These are phyloP conservation scores for Acromyrmex echinatior DNA, from an alignment of 1,140 invertebrate genomes.

Conservation along the genomic window DNA sequence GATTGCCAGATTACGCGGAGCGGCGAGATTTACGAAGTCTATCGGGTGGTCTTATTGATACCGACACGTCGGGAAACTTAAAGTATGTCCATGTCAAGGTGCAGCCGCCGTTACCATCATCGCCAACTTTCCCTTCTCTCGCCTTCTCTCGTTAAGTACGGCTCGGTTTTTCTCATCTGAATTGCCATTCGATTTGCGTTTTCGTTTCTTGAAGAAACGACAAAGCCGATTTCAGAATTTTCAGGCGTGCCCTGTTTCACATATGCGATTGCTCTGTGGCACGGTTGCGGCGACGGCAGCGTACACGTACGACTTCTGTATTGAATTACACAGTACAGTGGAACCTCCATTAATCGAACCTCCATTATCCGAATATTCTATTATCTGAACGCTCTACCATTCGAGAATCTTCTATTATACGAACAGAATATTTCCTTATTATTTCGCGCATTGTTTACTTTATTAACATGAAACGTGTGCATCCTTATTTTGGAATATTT, in stretches of 20 bases:
- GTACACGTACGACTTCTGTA: constrained; percentile 39
- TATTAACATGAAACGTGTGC: not conserved
- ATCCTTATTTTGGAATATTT: not conserved
- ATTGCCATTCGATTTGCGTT: constrained; percentile 23
- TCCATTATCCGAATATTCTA: constrained; percentile 54
- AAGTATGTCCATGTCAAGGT: constrained; percentile 45
- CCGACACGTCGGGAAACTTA: constrained; percentile 58
- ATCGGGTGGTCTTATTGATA: constrained; percentile 57
- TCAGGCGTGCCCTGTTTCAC: not conserved
- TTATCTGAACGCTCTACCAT: constrained; percentile 19
- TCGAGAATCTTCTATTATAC: constrained; percentile 3
- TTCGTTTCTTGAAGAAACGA: not conserved
- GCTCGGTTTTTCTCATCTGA: not conserved
- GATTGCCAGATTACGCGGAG: constrained; percentile 77
- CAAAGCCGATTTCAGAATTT: constrained; percentile 32
- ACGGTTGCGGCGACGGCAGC: not conserved
- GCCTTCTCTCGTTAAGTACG: constrained; percentile 12
- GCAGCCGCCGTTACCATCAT: constrained; percentile 34
- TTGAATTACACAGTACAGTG: constrained; percentile 38
- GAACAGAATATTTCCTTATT: constrained; percentile 40
- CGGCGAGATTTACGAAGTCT: constrained; percentile 60
- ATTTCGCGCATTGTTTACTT: constrained; percentile 13
- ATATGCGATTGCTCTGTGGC: not conserved
- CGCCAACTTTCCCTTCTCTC: constrained; percentile 24
- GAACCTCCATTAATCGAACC: constrained; percentile 35